These are phyloP conservation scores for Cryptops parisi DNA, from an alignment of 2,888 invertebrate species.

Conservation along the genomic window DNA sequence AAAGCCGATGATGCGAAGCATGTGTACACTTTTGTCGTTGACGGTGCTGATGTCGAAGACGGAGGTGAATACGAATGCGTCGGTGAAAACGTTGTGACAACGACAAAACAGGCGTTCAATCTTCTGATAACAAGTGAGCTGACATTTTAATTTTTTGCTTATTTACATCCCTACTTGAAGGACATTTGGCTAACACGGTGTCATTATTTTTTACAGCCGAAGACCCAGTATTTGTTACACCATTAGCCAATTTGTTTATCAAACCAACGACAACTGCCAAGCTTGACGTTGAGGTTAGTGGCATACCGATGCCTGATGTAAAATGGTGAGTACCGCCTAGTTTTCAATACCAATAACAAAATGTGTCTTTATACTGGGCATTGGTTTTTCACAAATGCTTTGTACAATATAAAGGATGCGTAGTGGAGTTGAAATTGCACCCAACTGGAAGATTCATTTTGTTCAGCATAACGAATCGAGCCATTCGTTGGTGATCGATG, in stretches of 20 bases:
- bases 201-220: constrained; percentile 22
- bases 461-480: constrained; percentile 15
- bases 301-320: constrained; percentile 42
- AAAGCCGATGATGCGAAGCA: constrained; percentile 36
- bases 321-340: constrained; percentile 23
- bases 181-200: not conserved
- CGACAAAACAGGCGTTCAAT: constrained; percentile 37
- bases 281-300: constrained; percentile 57
- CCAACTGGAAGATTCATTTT: constrained; percentile 18
- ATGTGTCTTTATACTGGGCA: too few species aligned
- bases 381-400: not conserved
- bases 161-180: too few species aligned
- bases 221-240: constrained; percentile 29
- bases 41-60: constrained; percentile 53
- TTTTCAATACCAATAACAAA: too few species aligned
- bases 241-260: constrained; percentile 25
- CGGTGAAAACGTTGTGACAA: constrained; percentile 63
- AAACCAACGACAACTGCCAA: constrained; percentile 8
- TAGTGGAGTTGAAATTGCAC: constrained; percentile 21
- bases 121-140: constrained; percentile 16
- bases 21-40: constrained; percentile 54
- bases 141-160: not conserved
- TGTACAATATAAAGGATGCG: constrained; percentile 19
- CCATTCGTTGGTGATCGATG: constrained; percentile 18
- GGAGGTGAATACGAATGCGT: constrained; percentile 61